A percentile compares a stretch with the other conserved stretches of the same genome.
phyloP scores from a whole-genome alignment of 2,113 vertebrate genomes.

The Noctilio leporinus region DNA sequence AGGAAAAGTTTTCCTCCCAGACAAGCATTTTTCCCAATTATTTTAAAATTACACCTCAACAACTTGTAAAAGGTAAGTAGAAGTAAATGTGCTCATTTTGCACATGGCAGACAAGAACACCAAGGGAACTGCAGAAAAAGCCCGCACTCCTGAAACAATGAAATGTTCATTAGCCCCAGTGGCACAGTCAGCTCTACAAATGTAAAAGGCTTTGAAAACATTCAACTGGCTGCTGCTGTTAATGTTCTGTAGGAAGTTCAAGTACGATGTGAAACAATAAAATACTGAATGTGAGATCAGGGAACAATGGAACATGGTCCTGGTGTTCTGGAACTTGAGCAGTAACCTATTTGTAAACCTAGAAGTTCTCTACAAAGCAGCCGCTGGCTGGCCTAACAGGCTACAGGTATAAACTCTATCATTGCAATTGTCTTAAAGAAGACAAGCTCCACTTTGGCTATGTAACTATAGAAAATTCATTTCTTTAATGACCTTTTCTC shows the following conservation, averaged over 20 bases:
- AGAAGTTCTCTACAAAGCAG: neutral
- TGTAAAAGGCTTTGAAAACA: slow-evolving; percentile 36
- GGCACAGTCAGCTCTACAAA: neutral
- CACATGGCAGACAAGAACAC: neutral
- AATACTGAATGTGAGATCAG: neutral
- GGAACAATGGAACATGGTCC: neutral
- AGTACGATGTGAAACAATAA: slow-evolving; percentile 31
- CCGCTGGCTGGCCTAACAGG: neutral
- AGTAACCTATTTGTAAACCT: neutral
- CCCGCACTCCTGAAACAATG: neutral
- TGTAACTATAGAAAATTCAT: neutral
- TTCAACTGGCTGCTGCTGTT: neutral
- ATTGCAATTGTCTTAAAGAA: neutral
- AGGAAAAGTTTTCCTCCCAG: neutral
- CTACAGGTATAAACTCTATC: neutral
- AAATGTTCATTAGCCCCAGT: neutral
- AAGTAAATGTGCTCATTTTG: neutral
- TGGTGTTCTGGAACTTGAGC: neutral
- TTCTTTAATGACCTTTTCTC: neutral
- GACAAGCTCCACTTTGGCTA: neutral
- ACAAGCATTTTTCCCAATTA: neutral
- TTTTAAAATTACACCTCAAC: neutral
- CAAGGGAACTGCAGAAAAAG: neutral
- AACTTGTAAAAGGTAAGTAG: slow-evolving; percentile 4
- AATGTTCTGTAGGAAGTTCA: slow-evolving; percentile 24